Conservation (phyloP, 2,888 invertebrate species). For the Stenolophus ochropezus region DNA sequence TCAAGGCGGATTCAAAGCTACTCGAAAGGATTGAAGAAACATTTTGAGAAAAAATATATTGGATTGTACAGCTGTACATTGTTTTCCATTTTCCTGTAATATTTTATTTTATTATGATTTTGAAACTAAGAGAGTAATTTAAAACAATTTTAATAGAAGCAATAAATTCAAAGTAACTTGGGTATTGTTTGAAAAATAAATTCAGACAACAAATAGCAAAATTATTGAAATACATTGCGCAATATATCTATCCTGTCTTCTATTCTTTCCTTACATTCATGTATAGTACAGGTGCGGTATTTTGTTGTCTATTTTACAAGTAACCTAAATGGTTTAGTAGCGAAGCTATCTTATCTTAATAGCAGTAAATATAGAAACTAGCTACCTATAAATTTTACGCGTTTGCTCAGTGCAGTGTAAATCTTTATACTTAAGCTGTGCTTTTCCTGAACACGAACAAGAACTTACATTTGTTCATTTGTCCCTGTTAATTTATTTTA, state of each 20-base stretch:
- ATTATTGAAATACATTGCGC: not conserved
- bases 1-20: no score
- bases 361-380: slow-evolving; percentile 33
- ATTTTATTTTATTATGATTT: no score
- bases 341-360: slow-evolving; percentile 39
- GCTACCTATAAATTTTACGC: slow-evolving; percentile 33
- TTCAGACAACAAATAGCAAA: not conserved
- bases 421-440: slow-evolving; percentile 26
- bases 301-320: slow-evolving; percentile 38
- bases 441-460: not conserved
- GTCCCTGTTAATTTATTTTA: slow-evolving; percentile 32
- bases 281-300: slow-evolving; percentile 3
- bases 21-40: no score
- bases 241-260: not conserved
- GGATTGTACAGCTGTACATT: no score
- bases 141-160: no score
- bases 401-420: slow-evolving; percentile 32
- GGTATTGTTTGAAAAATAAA: not conserved
- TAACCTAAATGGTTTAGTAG: slow-evolving; percentile 42
- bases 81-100: no score
- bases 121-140: no score
- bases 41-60: no score
- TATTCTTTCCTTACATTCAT: slow-evolving; percentile 11
- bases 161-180: no score
- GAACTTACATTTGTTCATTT: slow-evolving; percentile 28